A percentile compares a stretch with the other conserved stretches of the same genome.
Evolutionary conservation across 2,113 vertebrate species (phyloP).

Genomic region (Eulemur macaco): DNA sequence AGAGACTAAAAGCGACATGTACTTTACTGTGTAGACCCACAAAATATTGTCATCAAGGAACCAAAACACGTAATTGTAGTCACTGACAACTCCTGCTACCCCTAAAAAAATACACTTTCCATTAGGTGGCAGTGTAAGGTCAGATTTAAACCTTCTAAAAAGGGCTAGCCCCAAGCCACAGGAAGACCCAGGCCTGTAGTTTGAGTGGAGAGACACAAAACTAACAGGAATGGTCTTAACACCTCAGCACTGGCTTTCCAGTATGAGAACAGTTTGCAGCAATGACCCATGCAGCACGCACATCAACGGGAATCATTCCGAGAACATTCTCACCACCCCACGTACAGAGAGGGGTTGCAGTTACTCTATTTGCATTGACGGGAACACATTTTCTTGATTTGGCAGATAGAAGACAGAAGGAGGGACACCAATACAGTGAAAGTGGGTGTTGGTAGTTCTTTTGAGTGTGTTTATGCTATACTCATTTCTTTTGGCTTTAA

Average conservation of each 20-base stretch:
- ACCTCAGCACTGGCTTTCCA: slow-evolving; percentile 73
- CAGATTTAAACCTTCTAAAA: slow-evolving; percentile 40
- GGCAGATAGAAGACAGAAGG: background rate
- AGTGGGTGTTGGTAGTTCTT: background rate
- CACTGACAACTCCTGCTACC: background rate
- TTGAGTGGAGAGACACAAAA: slow-evolving; percentile 73
- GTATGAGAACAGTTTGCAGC: slow-evolving; percentile 80
- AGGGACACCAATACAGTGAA: background rate
- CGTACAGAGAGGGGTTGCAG: background rate
- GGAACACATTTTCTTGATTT: slow-evolving; percentile 22
- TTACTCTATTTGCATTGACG: background rate
- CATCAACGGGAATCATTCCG: slow-evolving; percentile 52
- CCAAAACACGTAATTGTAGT: background rate
- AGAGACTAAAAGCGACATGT: background rate
- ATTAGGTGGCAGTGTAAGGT: slow-evolving; percentile 88
- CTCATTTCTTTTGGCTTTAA: background rate
- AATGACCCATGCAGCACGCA: slow-evolving; percentile 81
- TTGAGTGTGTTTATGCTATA: background rate
- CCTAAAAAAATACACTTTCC: slow-evolving; percentile 63
- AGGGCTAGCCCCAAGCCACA: slow-evolving; percentile 35
- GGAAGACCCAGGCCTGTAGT: slow-evolving; percentile 61
- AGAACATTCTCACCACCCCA: slow-evolving; percentile 29
- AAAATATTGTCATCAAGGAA: background rate
- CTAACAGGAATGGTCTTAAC: slow-evolving; percentile 72
- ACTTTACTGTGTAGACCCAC: background rate